Conservation (phyloP, 23 tunicate species). For the Ascidia mentula region DNA sequence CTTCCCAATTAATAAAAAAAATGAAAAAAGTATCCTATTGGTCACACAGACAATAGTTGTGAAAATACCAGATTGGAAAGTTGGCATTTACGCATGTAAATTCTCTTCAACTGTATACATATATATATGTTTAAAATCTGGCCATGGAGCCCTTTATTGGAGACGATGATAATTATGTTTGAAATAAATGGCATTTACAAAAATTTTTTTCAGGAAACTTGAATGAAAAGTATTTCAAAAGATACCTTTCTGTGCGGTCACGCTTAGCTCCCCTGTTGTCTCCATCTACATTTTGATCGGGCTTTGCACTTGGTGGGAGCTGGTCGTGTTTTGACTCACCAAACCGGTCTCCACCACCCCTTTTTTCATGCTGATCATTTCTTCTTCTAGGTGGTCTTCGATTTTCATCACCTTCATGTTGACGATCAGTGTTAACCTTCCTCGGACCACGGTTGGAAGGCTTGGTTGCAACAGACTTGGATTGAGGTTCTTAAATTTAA, state of each 20-base stretch:
- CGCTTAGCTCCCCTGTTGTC: background rate
- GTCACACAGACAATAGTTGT: too few species aligned
- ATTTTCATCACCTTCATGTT: conserved; percentile 66
- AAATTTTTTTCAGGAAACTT: too few species aligned
- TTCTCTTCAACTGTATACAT: too few species aligned
- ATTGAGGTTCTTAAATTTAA: background rate
- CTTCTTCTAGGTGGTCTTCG: conserved; percentile 62
- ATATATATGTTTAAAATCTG: too few species aligned
- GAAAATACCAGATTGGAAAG: too few species aligned
- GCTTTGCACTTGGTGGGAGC: background rate
- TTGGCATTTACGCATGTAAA: too few species aligned
- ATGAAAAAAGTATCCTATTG: too few species aligned
- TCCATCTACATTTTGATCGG: background rate
- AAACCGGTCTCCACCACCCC: conserved; percentile 52
- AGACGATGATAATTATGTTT: too few species aligned
- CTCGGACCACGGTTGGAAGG: conserved; percentile 3
- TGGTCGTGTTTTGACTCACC: conserved; percentile 24
- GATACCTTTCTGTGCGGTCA: conserved; percentile 15
- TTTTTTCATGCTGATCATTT: conserved; percentile 38
- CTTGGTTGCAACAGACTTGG: background rate
- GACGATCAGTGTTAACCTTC: background rate
- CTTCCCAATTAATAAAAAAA: too few species aligned
- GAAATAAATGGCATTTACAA: too few species aligned
- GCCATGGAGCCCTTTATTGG: too few species aligned
- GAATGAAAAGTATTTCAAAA: too few species aligned